These are phyloP conservation scores for Gambusia yucatana DNA, from an alignment of 2,797 vertebrate species.

Conservation along the genomic window DNA sequence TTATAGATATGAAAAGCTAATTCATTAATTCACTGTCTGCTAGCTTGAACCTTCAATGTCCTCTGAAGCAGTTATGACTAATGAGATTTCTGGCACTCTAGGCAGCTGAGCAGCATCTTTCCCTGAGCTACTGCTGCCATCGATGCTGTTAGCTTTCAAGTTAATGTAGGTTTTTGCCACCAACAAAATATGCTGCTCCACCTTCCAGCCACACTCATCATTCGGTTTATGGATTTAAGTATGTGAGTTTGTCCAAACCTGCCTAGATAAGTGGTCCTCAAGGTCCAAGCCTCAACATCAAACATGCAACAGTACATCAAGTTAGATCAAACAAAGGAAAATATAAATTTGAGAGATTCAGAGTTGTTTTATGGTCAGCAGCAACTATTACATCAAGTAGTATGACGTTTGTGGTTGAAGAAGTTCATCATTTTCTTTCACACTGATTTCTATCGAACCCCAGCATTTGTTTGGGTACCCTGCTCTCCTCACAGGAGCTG, in stretches of 20 bases:
- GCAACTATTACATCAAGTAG: not conserved
- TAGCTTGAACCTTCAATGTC: slow-evolving; percentile 11
- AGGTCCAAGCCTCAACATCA: slow-evolving; percentile 48
- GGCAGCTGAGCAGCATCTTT: not conserved
- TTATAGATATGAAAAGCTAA: not conserved
- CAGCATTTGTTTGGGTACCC: no score
- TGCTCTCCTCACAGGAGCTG: no score
- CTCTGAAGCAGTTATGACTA: slow-evolving; percentile 21
- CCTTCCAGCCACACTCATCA: slow-evolving; percentile 62
- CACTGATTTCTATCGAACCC: no score
- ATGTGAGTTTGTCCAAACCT: slow-evolving; percentile 24
- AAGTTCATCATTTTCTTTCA: not conserved
- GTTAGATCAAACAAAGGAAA: slow-evolving; percentile 31
- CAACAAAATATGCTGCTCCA: slow-evolving; percentile 33
- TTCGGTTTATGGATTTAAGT: slow-evolving; percentile 31
- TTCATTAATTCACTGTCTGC: slow-evolving; percentile 5
- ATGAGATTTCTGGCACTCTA: slow-evolving; percentile 19
- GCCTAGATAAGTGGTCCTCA: slow-evolving; percentile 61
- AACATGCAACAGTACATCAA: slow-evolving; percentile 49
- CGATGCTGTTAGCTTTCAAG: not conserved
- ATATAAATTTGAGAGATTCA: slow-evolving; percentile 15
- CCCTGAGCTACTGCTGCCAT: not conserved
- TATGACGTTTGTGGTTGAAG: not conserved
- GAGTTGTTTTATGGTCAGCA: not conserved
- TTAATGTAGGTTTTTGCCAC: not conserved